Base-by-base conservation (phyloP, 2,888 invertebrate genomes). In the Drosophila anomelani region DNA sequence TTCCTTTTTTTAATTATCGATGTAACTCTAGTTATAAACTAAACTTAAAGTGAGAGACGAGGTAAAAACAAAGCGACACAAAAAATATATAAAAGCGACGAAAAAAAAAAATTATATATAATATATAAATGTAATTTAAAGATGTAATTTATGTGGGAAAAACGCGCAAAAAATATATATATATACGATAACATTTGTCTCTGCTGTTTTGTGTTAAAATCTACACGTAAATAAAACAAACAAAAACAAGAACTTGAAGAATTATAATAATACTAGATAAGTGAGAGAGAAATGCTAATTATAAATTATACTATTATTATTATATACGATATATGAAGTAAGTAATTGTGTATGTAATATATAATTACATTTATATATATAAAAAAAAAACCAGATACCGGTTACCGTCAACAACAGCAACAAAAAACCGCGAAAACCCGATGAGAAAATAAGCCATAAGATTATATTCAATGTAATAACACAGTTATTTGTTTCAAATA, bases 401-500 rank as follows among this genome's bases (percentile, higher is more conserved):
- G 76, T 75, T 80, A 29, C 29, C 78, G 78, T 79, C 75, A 75
- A 77, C 81, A 79, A 61, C 77, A 80, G 72, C 79, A 83, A 73
- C 68, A 74, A 81, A 74, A 74, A 72, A 77, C 78, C 70, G 72
- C 68, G 13, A 46, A 70, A 71, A 29, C 46, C 47, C 47, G 70
- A 71, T 49, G 60, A 59, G 38, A n/a, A n/a, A 63, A 73, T 72
- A 64, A 69, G 69, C 71, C 63, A 72, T 73, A 73, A 72, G 73
- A 71, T 63, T 85, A 79, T 80, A 84, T 80, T 91, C 90, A 90
- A 90, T 91, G 90, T 91, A 91, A 91, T 90, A 91, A 91, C 87
- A 91, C 91, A 90, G 91, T 92, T 92, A 92, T 92, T 92, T 92
- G 92, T 91, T 92, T 92, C 85, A 92, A 92, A 92, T 92, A 92